A percentile compares a stretch with the other conserved stretches of the same genome.
Evolutionary conservation across 1,140 invertebrate genomes (phyloP).

Genomic region (Carposina sasakii): DNA sequence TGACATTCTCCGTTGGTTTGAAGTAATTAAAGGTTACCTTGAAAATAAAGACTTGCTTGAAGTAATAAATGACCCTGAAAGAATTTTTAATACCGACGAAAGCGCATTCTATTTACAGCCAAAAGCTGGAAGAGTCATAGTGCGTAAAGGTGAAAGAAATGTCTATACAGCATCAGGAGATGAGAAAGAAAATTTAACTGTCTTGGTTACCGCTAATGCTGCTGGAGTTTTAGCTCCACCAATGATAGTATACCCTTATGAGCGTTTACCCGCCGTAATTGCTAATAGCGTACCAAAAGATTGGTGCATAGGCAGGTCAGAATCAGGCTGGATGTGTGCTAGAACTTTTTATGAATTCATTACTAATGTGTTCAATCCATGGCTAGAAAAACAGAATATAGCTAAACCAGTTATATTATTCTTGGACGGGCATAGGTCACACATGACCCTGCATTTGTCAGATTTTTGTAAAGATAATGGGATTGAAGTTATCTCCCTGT

Average conservation of each 20-base stretch:
- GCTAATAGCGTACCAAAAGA: too few relatives aligned
- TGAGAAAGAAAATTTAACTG: conserved; percentile 5
- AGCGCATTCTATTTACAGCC: too few relatives aligned
- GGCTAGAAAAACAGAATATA: conserved; percentile 25
- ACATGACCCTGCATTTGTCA: conserved; percentile 27
- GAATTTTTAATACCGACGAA: too few relatives aligned
- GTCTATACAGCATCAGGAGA: too few relatives aligned
- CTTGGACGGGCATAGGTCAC: conserved; percentile 43
- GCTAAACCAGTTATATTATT: conserved; percentile 37
- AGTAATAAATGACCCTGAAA: too few relatives aligned
- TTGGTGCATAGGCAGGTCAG: too few relatives aligned
- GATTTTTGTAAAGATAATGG: conserved; percentile 32
- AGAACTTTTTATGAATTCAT: conserved; percentile 36
- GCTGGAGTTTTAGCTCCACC: neutral
- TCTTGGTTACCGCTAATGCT: conserved; percentile 5
- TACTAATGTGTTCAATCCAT: conserved; percentile 2
- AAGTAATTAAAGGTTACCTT: too few relatives aligned
- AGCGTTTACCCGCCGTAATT: too few relatives aligned
- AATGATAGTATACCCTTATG: neutral
- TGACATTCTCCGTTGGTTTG: too few relatives aligned
- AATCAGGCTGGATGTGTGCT: conserved; percentile 43
- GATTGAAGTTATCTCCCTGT: conserved; percentile 38
- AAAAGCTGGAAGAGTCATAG: too few relatives aligned
- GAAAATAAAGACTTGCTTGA: too few relatives aligned
- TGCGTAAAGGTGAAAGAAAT: too few relatives aligned